Evolutionary conservation across 1,140 invertebrate genomes (phyloP).

Genomic region (Drosophila sturtevanti): DNA sequence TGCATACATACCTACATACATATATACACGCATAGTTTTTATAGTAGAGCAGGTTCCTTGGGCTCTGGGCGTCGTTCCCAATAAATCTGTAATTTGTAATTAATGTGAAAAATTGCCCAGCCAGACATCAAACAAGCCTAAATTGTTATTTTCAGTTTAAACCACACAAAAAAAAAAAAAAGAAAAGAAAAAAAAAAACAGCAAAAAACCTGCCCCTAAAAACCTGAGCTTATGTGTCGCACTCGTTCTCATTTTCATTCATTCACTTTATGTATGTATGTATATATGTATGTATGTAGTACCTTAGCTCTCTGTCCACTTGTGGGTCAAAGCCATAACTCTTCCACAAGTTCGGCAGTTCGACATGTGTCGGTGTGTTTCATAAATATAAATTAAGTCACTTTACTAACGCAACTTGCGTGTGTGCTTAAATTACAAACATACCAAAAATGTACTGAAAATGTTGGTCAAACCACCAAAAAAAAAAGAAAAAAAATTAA

Average conservation of each 20-base stretch:
- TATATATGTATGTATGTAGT: no score
- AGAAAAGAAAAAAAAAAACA: background rate
- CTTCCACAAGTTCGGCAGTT: conserved; percentile 75
- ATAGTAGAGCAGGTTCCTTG: conserved; percentile 19
- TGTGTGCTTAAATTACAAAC: conserved; percentile 25
- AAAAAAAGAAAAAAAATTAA: conserved; percentile 12
- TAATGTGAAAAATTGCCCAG: conserved; percentile 77
- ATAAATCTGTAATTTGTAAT: conserved; percentile 82
- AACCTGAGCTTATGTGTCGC: conserved; percentile 24
- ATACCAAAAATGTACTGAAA: conserved; percentile 23
- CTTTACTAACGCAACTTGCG: conserved; percentile 67
- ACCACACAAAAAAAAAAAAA: background rate
- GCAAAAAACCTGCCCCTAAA: conserved; percentile 41
- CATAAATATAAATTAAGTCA: conserved; percentile 80
- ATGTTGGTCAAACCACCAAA: conserved; percentile 59
- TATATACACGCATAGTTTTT: conserved; percentile 1
- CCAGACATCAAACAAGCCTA: conserved; percentile 78
- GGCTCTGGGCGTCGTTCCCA: conserved; percentile 66
- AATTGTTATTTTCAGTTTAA: conserved; percentile 72
- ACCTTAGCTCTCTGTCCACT: conserved; percentile 21
- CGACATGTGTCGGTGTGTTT: conserved; percentile 53
- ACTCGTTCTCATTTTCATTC: conserved; percentile 18
- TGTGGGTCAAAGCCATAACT: conserved; percentile 79
- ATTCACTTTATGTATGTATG: background rate
- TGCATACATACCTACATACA: background rate